phyloP scores from a whole-genome alignment of 2,888 invertebrate species.

The Andrena haemorrhoa region DNA sequence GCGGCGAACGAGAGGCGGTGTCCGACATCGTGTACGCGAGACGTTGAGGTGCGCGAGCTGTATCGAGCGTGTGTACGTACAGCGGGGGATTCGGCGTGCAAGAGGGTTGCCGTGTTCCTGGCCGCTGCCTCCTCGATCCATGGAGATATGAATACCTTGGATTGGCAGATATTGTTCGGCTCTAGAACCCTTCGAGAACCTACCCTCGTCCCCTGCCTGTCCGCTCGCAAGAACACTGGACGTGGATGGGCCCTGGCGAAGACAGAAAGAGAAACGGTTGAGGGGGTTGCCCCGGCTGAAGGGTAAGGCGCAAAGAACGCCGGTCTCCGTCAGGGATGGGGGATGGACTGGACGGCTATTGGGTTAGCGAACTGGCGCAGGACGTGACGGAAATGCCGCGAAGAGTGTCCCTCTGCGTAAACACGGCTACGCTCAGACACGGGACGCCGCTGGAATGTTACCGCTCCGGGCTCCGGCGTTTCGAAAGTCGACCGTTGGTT shows the following conservation, averaged over 20 bases:
- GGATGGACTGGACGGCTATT: conserved; percentile 66
- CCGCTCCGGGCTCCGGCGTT: background rate
- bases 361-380: conserved; percentile 67
- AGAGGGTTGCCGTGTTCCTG: conserved; percentile 32
- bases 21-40: conserved; percentile 23
- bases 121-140: conserved; percentile 58
- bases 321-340: conserved; percentile 25
- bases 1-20: conserved; percentile 6
- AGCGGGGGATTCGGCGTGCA: conserved; percentile 24
- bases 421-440: conserved; percentile 40
- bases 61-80: conserved; percentile 20
- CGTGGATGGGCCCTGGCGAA: conserved; percentile 18
- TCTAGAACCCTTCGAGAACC: conserved; percentile 55
- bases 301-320: conserved; percentile 52
- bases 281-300: conserved; percentile 29
- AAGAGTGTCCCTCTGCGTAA: conserved; percentile 35
- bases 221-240: conserved; percentile 40
- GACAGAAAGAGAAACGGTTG: conserved; percentile 43
- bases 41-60: background rate
- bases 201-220: conserved; percentile 38
- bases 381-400: conserved; percentile 74
- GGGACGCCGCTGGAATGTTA: conserved; percentile 1
- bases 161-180: conserved; percentile 74
- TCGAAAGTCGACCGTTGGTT: no score
- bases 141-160: conserved; percentile 75